A percentile compares a stretch with the other conserved stretches of the same genome.
phyloP scores from a whole-genome alignment of 2,888 invertebrate genomes.

The Drosophila nigricruria region DNA sequence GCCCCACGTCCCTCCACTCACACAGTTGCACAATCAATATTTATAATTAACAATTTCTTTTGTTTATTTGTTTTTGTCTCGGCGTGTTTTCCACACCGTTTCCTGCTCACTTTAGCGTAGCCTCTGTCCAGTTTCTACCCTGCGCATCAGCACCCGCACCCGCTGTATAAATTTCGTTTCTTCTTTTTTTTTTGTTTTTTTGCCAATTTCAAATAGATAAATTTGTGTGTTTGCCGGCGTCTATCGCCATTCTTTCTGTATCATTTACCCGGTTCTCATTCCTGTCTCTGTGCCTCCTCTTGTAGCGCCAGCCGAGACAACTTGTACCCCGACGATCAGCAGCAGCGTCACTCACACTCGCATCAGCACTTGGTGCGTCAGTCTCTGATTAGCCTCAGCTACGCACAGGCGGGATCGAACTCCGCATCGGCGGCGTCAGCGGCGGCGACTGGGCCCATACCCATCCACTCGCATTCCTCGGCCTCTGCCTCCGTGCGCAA shows the following conservation, averaged over 20 bases:
- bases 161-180: constrained; percentile 28
- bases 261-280: constrained; percentile 62
- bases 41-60: constrained; percentile 75
- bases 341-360: constrained; percentile 81
- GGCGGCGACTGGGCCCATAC: constrained; percentile 48
- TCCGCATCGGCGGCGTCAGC: constrained; percentile 31
- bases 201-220: constrained; percentile 63
- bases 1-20: neutral
- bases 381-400: constrained; percentile 85
- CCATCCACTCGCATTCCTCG: constrained; percentile 51
- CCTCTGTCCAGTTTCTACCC: constrained; percentile 36
- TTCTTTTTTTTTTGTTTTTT: constrained; percentile 16
- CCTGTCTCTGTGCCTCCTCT: constrained; percentile 66
- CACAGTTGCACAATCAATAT: constrained; percentile 76
- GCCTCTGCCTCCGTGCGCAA: constrained; percentile 49
- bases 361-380: constrained; percentile 84
- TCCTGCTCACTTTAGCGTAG: constrained; percentile 78
- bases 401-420: constrained; percentile 76
- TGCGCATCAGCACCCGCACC: neutral
- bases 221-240: constrained; percentile 66
- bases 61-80: constrained; percentile 61
- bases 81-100: constrained; percentile 61
- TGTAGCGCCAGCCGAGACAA: constrained; percentile 84
- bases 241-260: constrained; percentile 42
- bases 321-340: constrained; percentile 82